Conservation (phyloP, 2,888 invertebrate species). For the Orchestes rusci region DNA sequence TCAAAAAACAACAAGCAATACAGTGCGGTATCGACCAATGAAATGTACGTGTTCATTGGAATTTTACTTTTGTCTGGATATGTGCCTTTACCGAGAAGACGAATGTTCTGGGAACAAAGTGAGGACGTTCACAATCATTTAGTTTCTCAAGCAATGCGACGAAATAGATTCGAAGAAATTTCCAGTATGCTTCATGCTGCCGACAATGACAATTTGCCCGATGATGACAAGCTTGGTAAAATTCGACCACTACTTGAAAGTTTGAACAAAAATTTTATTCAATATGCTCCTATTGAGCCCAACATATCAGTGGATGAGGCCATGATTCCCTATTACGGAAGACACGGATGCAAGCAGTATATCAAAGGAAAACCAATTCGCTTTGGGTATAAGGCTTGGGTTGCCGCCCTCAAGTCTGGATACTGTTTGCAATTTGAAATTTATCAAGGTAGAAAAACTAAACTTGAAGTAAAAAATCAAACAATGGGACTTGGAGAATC, state of each 20-base stretch:
- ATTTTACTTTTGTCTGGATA: conserved; percentile 21
- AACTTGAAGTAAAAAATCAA: too few relatives aligned
- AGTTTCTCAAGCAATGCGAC: conserved; percentile 20
- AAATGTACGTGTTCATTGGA: conserved; percentile 20
- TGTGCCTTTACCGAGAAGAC: conserved; percentile 22
- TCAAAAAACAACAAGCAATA: too few relatives aligned
- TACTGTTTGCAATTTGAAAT: conserved; percentile 28
- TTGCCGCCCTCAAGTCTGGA: conserved; percentile 24
- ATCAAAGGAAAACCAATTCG: conserved; percentile 29
- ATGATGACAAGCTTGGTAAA: too few relatives aligned
- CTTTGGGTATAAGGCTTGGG: conserved; percentile 30
- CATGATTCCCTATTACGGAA: conserved; percentile 29
- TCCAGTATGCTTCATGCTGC: conserved; percentile 16
- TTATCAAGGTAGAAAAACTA: too few relatives aligned
- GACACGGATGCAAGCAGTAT: conserved; percentile 27
- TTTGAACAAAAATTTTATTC: conserved; percentile 15
- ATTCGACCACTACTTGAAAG: too few relatives aligned
- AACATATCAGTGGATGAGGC: conserved; percentile 25
- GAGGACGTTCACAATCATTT: too few relatives aligned
- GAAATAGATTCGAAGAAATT: conserved; percentile 21
- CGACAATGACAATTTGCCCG: conserved; percentile 16
- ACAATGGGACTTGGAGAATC: conserved; percentile 27
- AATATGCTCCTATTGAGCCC: conserved; percentile 11
- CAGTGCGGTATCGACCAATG: too few relatives aligned
- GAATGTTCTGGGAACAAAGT: too few relatives aligned